phyloP scores from a whole-genome alignment of 2,797 vertebrate genomes.

The Coilia nasus region DNA sequence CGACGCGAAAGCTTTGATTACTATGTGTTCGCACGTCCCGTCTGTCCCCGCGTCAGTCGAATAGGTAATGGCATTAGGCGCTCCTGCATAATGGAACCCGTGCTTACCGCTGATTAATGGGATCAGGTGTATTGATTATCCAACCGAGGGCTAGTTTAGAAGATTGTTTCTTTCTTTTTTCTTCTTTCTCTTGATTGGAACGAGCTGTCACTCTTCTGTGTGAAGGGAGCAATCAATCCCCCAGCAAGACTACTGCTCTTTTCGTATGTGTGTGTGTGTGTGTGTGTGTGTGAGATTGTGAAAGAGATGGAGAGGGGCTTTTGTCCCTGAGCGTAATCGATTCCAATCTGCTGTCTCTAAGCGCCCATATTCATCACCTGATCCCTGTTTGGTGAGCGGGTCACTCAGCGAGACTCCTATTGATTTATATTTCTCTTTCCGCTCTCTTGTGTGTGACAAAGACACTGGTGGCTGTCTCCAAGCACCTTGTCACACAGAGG shows the following conservation, averaged over 20 bases:
- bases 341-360: constrained; percentile 45
- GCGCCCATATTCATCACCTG: constrained; percentile 48
- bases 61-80: constrained; percentile 63
- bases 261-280: neutral
- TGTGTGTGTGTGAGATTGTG: neutral
- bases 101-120: constrained; percentile 64
- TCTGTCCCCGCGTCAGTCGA: constrained; percentile 35
- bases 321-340: constrained; percentile 43
- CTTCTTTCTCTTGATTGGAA: constrained; percentile 56
- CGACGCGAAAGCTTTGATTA: constrained; percentile 5
- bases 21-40: constrained; percentile 1
- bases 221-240: constrained; percentile 40
- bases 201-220: constrained; percentile 33
- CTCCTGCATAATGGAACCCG: constrained; percentile 70
- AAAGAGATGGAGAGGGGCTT: constrained; percentile 21
- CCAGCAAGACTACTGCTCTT: neutral
- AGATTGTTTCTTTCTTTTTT: constrained; percentile 61
- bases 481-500: neutral
- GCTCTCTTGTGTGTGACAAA: neutral
- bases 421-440: constrained; percentile 47
- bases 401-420: constrained; percentile 59
- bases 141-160: constrained; percentile 48
- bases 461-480: neutral
- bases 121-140: constrained; percentile 66
- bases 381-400: constrained; percentile 57